These are phyloP conservation scores for Drosophila macrothrix DNA, from an alignment of 2,888 invertebrate genomes.

Conservation along the genomic window DNA sequence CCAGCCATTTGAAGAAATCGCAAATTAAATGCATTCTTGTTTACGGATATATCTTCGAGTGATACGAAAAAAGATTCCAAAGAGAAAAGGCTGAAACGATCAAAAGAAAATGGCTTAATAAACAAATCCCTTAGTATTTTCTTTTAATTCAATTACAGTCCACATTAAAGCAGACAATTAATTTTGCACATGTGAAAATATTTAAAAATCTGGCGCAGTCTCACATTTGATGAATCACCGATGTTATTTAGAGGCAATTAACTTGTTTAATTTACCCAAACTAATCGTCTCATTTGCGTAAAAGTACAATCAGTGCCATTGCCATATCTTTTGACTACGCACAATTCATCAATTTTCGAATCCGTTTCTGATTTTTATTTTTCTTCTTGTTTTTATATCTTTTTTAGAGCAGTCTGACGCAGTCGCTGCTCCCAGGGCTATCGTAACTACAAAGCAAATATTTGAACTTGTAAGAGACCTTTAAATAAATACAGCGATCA, in stretches of 20 bases:
- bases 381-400: constrained; percentile 3
- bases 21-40: constrained; percentile 52
- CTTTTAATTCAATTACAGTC: neutral
- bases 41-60: neutral
- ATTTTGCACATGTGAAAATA: constrained; percentile 6
- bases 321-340: constrained; percentile 51
- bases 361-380: constrained; percentile 24
- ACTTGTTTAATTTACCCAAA: constrained; percentile 67
- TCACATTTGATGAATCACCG: constrained; percentile 14
- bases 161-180: constrained; percentile 5
- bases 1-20: constrained; percentile 64
- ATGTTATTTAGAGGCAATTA: constrained; percentile 54
- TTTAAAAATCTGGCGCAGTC: constrained; percentile 19
- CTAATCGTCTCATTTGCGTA: constrained; percentile 73
- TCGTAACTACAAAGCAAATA: constrained; percentile 72
- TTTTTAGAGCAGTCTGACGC: constrained; percentile 42
- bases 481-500: constrained; percentile 56
- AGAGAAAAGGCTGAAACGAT: neutral
- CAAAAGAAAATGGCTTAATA: neutral
- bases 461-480: constrained; percentile 75
- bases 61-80: neutral
- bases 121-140: neutral
- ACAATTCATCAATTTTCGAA: constrained; percentile 56
- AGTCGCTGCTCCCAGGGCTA: constrained; percentile 36
- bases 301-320: constrained; percentile 52